Conservation (phyloP, 2,888 invertebrate genomes). For the Venusia cambrica region DNA sequence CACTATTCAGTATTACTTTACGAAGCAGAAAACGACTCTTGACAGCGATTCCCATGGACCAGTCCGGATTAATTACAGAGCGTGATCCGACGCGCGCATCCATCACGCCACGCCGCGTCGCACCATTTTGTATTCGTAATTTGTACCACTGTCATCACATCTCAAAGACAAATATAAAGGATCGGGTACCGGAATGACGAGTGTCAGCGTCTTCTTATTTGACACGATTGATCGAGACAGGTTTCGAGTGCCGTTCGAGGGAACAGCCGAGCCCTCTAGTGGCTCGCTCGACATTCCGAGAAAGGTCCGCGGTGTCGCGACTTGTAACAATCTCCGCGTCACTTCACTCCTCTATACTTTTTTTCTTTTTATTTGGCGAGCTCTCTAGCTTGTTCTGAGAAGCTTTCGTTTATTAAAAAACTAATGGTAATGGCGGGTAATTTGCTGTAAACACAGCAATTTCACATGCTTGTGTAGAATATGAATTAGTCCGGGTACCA, state of each 20-base stretch:
- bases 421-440: slow-evolving; percentile 36
- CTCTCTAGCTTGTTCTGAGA: slow-evolving; percentile 26
- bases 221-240: slow-evolving; percentile 80
- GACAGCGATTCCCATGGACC: slow-evolving; percentile 72
- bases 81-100: slow-evolving; percentile 58
- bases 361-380: slow-evolving; percentile 24
- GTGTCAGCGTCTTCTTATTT: slow-evolving; percentile 77
- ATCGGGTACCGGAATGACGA: slow-evolving; percentile 78
- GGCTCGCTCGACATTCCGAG: slow-evolving; percentile 67
- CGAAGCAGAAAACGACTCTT: slow-evolving; percentile 64
- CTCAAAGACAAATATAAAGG: slow-evolving; percentile 82
- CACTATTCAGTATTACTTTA: slow-evolving; percentile 59
- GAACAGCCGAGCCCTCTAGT: slow-evolving; percentile 62
- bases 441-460: slow-evolving; percentile 43
- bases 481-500: slow-evolving; percentile 47
- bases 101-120: slow-evolving; percentile 74
- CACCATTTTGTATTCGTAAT: slow-evolving; percentile 79
- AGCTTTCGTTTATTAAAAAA: slow-evolving; percentile 30
- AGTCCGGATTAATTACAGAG: slow-evolving; percentile 73
- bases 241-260: slow-evolving; percentile 76
- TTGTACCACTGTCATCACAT: slow-evolving; percentile 82
- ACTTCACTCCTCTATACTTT: slow-evolving; percentile 30
- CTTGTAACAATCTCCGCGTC: slow-evolving; percentile 48
- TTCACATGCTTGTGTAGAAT: slow-evolving; percentile 44
- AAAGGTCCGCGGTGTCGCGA: slow-evolving; percentile 64